Evolutionary conservation across 2,888 invertebrate genomes (phyloP).

Genomic region (Drosophila emarginata): DNA sequence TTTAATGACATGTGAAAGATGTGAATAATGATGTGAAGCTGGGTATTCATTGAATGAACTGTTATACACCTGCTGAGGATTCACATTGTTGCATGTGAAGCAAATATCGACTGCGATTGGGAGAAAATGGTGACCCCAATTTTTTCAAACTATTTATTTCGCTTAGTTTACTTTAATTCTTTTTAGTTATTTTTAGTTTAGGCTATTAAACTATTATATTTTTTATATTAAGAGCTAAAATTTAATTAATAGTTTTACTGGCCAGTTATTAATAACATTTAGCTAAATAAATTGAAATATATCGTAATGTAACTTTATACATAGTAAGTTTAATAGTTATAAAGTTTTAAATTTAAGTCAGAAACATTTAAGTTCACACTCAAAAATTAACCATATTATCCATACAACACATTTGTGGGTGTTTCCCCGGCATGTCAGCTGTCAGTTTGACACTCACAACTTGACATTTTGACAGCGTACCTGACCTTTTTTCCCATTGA

Average conservation of each 20-base stretch:
- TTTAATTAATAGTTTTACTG: too few species aligned
- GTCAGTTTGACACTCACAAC: constrained; percentile 47
- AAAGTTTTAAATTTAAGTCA: not conserved
- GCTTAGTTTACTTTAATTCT: not conserved
- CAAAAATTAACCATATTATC: constrained; percentile 65
- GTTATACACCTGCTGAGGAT: not conserved
- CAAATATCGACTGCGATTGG: not conserved
- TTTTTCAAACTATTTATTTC: not conserved
- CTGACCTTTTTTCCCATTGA: constrained; percentile 58
- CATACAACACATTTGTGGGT: constrained; percentile 68
- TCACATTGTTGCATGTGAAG: not conserved
- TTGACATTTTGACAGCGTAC: constrained; percentile 64
- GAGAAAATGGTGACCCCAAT: not conserved
- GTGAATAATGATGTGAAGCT: not conserved
- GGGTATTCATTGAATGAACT: not conserved
- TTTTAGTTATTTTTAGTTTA: too few species aligned
- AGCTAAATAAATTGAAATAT: too few species aligned
- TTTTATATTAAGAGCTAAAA: too few species aligned
- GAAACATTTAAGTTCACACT: constrained; percentile 16
- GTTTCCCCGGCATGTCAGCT: constrained; percentile 57
- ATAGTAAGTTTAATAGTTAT: not conserved
- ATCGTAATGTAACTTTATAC: too few species aligned
- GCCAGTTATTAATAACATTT: too few species aligned
- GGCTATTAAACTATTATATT: too few species aligned
- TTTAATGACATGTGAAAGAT: constrained; percentile 50